Percentiles rank a stretch among this genome's conserved stretches.
These are phyloP conservation scores for Tauraco hartlaubi DNA, from an alignment of 2,797 vertebrate species.

Conservation along the genomic window DNA sequence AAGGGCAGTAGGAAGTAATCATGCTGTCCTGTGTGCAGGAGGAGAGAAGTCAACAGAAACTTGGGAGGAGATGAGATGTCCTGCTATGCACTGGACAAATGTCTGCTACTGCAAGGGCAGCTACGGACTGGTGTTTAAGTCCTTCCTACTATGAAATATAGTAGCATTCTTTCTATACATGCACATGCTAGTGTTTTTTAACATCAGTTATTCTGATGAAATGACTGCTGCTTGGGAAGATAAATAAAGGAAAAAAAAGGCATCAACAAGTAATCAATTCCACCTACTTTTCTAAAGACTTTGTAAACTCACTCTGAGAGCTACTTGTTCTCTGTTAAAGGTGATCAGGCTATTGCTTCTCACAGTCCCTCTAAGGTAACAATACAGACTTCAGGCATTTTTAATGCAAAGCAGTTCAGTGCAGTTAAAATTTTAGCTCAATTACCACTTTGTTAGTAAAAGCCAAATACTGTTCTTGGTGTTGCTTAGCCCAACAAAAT, in stretches of 20 bases:
- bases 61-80: background rate
- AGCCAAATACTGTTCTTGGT: background rate
- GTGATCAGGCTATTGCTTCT: background rate
- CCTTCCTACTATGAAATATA: background rate
- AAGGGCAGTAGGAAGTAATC: background rate
- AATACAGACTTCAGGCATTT: background rate
- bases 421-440: background rate
- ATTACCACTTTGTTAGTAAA: background rate
- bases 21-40: background rate
- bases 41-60: background rate
- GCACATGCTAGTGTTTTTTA: background rate
- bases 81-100: background rate
- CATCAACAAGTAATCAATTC: constrained; percentile 32
- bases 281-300: background rate
- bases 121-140: background rate
- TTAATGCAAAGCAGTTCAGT: background rate
- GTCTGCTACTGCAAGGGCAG: background rate
- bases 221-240: background rate
- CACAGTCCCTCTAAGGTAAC: background rate
- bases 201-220: background rate
- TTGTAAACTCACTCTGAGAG: background rate
- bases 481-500: background rate
- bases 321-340: background rate
- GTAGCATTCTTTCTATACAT: background rate
- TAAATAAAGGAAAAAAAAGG: constrained; percentile 16